Percentiles rank a stretch among this genome's conserved stretches.
These are phyloP conservation scores for Melanotaenia pygmaea DNA, from an alignment of 2,797 vertebrate species.

Conservation along the genomic window DNA sequence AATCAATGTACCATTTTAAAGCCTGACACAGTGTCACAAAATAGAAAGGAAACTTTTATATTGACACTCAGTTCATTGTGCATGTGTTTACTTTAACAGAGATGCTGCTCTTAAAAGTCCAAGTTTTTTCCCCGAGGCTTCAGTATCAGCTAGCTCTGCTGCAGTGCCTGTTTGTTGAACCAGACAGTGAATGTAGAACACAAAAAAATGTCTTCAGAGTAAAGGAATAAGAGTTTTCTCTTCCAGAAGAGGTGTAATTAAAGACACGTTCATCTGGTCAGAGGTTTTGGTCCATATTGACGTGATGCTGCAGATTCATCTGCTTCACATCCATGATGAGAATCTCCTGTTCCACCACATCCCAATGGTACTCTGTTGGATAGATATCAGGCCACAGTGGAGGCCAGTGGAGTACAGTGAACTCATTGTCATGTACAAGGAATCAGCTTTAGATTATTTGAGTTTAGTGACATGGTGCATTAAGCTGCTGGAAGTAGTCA, in stretches of 20 bases:
- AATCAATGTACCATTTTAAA: slow-evolving; percentile 27
- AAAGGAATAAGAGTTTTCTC: not conserved
- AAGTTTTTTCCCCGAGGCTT: not conserved
- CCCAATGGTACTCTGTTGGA: no score
- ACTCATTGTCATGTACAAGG: no score
- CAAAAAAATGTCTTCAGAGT: not conserved
- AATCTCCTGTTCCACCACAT: no score
- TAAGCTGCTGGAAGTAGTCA: no score
- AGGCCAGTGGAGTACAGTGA: no score
- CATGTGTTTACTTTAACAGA: slow-evolving; percentile 7
- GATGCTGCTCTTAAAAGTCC: slow-evolving; percentile 12
- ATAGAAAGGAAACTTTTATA: slow-evolving; percentile 6
- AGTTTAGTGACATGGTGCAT: no score
- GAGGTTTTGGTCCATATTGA: no score
- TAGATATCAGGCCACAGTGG: no score
- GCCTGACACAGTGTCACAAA: slow-evolving; percentile 9
- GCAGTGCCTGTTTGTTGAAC: slow-evolving; percentile 1
- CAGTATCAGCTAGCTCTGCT: not conserved
- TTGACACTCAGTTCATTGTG: slow-evolving; percentile 10
- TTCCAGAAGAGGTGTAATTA: not conserved
- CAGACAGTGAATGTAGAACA: not conserved
- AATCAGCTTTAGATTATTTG: no score
- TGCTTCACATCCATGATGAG: no score
- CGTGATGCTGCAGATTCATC: no score
- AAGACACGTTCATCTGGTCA: no score